phyloP scores from a whole-genome alignment of 2,888 invertebrate species.

The Oligia latruncula region DNA sequence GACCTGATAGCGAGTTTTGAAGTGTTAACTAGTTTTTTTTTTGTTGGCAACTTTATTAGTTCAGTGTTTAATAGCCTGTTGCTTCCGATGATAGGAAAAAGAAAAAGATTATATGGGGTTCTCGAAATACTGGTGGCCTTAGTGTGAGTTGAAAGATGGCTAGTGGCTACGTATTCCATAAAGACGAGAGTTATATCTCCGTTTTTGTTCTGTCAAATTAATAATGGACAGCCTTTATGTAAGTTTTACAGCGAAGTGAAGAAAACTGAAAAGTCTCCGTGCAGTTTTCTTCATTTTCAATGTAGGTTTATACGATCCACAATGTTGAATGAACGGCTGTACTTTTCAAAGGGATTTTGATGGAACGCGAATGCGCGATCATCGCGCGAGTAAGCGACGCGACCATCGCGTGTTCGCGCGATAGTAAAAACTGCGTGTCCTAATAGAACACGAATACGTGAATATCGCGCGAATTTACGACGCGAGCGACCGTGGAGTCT shows the following conservation, averaged over 20 bases:
- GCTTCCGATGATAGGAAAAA: constrained; percentile 25
- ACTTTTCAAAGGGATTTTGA: background rate
- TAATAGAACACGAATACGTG: too few relatives aligned
- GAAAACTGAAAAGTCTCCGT: background rate
- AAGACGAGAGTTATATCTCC: background rate
- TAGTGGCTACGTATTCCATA: background rate
- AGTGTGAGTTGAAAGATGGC: too few relatives aligned
- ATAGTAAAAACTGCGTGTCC: too few relatives aligned
- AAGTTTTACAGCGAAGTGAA: background rate
- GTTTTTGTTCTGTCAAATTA: background rate
- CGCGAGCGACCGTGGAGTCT: too few relatives aligned
- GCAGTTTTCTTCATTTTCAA: background rate
- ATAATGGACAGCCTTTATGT: background rate
- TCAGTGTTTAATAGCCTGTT: constrained; percentile 56
- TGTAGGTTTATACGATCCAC: background rate
- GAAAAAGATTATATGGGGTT: constrained; percentile 7
- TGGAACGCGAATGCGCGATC: too few relatives aligned
- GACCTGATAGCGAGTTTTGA: constrained; percentile 57
- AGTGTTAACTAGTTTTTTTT: constrained; percentile 54
- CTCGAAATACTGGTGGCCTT: background rate
- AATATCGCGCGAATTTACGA: too few relatives aligned
- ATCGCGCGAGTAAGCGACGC: too few relatives aligned
- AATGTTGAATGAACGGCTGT: background rate
- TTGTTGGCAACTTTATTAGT: constrained; percentile 54
- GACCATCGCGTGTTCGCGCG: too few relatives aligned